A percentile compares a stretch with the other conserved stretches of the same genome.
Evolutionary conservation across 2,797 vertebrate genomes (phyloP).

Genomic region (Anabas testudineus): DNA sequence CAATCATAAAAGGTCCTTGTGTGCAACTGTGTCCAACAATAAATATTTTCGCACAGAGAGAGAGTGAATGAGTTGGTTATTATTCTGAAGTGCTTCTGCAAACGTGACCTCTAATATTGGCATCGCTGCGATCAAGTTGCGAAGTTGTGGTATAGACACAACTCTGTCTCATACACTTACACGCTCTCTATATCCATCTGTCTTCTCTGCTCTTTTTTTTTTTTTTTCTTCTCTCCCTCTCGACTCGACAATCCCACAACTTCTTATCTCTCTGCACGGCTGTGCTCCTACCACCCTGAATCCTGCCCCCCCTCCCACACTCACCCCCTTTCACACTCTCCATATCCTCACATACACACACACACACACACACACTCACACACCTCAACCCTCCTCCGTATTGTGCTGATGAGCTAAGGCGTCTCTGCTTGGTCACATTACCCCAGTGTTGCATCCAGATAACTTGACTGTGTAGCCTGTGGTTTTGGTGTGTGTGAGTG

Average conservation of each 20-base stretch:
- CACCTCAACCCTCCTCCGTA: slow-evolving; percentile 7
- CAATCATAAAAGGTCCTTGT: slow-evolving; percentile 2
- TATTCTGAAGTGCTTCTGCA: slow-evolving; percentile 13
- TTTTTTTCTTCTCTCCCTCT: slow-evolving; percentile 63
- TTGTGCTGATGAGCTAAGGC: slow-evolving; percentile 65
- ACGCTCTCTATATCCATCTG: slow-evolving; percentile 71
- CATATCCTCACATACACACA: slow-evolving; percentile 18
- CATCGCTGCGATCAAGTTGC: slow-evolving; percentile 20
- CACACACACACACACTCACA: slow-evolving; percentile 23
- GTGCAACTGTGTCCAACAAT: neutral
- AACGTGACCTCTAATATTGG: slow-evolving; percentile 29
- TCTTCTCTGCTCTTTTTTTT: slow-evolving; percentile 69
- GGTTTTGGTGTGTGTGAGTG: slow-evolving; percentile 57
- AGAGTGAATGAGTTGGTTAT: slow-evolving; percentile 2
- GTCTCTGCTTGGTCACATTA: slow-evolving; percentile 74
- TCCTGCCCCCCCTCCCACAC: slow-evolving; percentile 38
- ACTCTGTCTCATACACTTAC: slow-evolving; percentile 21
- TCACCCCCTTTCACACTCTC: slow-evolving; percentile 8
- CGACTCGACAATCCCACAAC: slow-evolving; percentile 77
- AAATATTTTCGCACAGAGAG: neutral
- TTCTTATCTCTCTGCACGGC: slow-evolving; percentile 81
- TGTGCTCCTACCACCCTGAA: slow-evolving; percentile 65
- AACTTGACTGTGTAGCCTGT: slow-evolving; percentile 73
- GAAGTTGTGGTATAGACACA: slow-evolving; percentile 26
- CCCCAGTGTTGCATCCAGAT: slow-evolving; percentile 80